phyloP scores from a whole-genome alignment of 2,888 invertebrate species.

The Onthophagus sagittarius region DNA sequence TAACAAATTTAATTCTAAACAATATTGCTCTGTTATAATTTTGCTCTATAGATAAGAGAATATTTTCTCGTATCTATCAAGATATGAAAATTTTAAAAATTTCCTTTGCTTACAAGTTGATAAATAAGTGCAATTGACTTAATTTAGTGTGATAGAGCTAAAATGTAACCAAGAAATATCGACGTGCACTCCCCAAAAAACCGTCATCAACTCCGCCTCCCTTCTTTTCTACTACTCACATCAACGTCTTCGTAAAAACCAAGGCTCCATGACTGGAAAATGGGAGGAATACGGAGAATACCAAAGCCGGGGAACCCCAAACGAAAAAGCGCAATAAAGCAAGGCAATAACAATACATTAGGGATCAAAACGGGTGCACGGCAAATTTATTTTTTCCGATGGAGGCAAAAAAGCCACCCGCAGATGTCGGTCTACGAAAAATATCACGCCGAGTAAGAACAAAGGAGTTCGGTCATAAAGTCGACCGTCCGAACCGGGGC shows the following conservation, averaged over 20 bases:
- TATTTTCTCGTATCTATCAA: too few species aligned
- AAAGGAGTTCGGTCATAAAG: conserved; percentile 28
- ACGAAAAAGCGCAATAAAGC: conserved; percentile 17
- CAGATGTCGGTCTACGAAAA: neutral
- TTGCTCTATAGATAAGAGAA: too few species aligned
- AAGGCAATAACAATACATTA: conserved; percentile 20
- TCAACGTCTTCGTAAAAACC: neutral
- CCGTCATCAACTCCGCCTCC: neutral
- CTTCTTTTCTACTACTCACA: neutral
- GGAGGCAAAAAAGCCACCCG: conserved; percentile 2
- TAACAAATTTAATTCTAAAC: too few species aligned
- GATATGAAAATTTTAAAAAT: too few species aligned
- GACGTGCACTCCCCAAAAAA: neutral
- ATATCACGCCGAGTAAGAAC: neutral
- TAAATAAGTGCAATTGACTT: neutral
- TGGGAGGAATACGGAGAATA: neutral
- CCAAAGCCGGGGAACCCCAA: neutral
- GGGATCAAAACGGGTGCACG: conserved; percentile 13
- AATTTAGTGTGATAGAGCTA: neutral
- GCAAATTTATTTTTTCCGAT: conserved; percentile 14
- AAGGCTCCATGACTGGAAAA: neutral
- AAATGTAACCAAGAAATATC: neutral
- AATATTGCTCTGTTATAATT: too few species aligned
- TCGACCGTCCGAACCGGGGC: conserved; percentile 33
- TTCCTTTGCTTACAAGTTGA: too few species aligned